Percentiles rank a stretch among this genome's conserved stretches.
phyloP scores from a whole-genome alignment of 2,797 vertebrate genomes.

The Onychomys torridus region DNA sequence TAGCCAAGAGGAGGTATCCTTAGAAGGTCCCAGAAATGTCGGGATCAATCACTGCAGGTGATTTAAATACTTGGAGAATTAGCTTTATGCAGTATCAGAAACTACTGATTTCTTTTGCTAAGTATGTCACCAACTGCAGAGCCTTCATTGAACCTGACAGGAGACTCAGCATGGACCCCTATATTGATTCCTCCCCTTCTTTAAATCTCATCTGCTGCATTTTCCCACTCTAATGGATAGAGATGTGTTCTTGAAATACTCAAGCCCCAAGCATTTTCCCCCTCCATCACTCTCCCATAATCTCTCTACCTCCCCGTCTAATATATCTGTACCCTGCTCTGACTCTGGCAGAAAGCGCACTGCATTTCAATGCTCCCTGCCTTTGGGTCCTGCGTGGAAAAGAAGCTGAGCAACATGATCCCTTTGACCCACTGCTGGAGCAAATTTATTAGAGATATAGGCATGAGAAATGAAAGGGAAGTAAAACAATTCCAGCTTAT shows the following conservation, averaged over 20 bases:
- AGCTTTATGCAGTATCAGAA: conserved; percentile 37
- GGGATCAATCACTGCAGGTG: conserved; percentile 1
- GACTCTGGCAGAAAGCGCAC: conserved; percentile 80
- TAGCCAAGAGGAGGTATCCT: conserved; percentile 35
- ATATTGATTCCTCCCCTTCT: neutral
- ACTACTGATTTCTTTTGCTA: conserved; percentile 38
- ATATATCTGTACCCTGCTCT: conserved; percentile 69
- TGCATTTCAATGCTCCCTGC: conserved; percentile 83
- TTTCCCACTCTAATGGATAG: conserved; percentile 28
- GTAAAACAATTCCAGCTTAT: conserved; percentile 91
- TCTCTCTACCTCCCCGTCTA: conserved; percentile 12
- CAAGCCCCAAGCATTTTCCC: conserved; percentile 29
- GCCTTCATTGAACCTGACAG: conserved; percentile 66
- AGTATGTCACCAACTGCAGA: conserved; percentile 32
- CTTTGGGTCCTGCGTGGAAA: conserved; percentile 77
- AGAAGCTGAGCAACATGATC: conserved; percentile 85
- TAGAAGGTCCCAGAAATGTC: conserved; percentile 55
- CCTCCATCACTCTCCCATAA: neutral
- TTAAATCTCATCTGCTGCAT: conserved; percentile 32
- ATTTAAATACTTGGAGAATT: conserved; percentile 53
- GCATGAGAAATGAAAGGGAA: conserved; percentile 91
- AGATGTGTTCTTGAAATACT: conserved; percentile 40
- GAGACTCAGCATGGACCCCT: conserved; percentile 42
- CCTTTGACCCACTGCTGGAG: conserved; percentile 89
- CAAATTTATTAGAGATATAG: conserved; percentile 91